Conservation (phyloP, 2,113 vertebrate genomes). For the Siphamia tubifer region DNA sequence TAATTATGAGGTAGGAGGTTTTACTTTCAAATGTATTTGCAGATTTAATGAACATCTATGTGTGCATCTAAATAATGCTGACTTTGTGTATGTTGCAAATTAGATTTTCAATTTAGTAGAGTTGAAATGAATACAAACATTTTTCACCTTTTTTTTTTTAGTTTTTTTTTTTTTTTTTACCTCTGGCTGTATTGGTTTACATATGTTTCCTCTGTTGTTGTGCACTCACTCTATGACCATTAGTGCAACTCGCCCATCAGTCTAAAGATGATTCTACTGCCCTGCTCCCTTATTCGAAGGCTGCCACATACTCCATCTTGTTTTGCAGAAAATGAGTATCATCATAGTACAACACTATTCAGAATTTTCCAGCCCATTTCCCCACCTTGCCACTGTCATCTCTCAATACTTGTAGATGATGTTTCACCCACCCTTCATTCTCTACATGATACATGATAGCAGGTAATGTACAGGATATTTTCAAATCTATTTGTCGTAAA, state of each 20-base stretch:
- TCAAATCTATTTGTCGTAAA: background rate
- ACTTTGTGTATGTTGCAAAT: background rate
- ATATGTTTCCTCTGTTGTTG: background rate
- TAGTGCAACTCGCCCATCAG: constrained; percentile 20
- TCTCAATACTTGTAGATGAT: constrained; percentile 19
- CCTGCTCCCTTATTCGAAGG: constrained; percentile 15
- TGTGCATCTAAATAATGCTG: background rate
- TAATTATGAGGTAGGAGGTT: background rate
- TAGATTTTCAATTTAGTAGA: background rate
- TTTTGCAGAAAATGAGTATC: constrained; percentile 52
- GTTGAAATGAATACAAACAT: background rate
- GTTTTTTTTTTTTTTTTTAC: background rate
- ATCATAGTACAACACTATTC: constrained; percentile 27
- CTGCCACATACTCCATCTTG: constrained; percentile 32
- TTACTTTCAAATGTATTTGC: background rate
- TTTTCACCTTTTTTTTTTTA: background rate
- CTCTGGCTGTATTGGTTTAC: background rate
- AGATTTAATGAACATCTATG: background rate
- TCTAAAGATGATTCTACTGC: constrained; percentile 26
- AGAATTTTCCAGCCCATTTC: constrained; percentile 62
- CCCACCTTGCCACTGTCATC: constrained; percentile 38
- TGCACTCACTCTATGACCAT: constrained; percentile 30
- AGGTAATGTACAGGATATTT: constrained; percentile 2
- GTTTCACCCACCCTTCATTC: constrained; percentile 11
- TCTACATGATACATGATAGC: constrained; percentile 27